Evolutionary conservation across 2,797 vertebrate species (phyloP).

Genomic region (Coregonus suidteri): DNA sequence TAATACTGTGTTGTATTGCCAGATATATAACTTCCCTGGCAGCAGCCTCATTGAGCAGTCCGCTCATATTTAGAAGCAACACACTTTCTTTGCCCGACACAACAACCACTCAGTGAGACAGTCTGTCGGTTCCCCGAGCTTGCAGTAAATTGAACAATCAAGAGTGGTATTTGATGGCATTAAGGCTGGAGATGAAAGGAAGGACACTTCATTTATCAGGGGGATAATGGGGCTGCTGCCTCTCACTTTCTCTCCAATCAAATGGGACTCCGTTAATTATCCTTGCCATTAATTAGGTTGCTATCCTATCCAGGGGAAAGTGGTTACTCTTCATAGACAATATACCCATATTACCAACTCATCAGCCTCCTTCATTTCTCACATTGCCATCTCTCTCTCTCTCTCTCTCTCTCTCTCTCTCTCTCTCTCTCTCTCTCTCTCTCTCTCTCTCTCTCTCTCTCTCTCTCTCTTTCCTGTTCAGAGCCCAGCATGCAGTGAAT

Average conservation of each 20-base stretch:
- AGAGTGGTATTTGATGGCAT: constrained; percentile 73
- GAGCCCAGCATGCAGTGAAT: background rate
- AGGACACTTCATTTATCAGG: constrained; percentile 72
- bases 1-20: background rate
- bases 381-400: background rate
- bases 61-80: constrained; percentile 48
- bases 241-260: constrained; percentile 68
- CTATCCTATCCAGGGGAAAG: constrained; percentile 66
- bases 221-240: constrained; percentile 69
- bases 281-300: constrained; percentile 70
- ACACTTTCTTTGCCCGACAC: constrained; percentile 46
- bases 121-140: constrained; percentile 57
- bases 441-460: background rate
- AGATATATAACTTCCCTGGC: background rate
- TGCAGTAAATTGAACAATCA: constrained; percentile 75
- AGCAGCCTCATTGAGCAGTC: constrained; percentile 37
- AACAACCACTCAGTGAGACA: constrained; percentile 32
- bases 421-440: background rate
- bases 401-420: background rate
- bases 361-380: background rate
- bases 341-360: constrained; percentile 18
- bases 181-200: constrained; percentile 73
- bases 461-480: background rate
- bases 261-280: constrained; percentile 71
- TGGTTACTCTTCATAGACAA: constrained; percentile 56